A percentile compares a stretch with the other conserved stretches of the same genome.
Conservation (phyloP, 1,140 invertebrate genomes). For the Drosophila aff. region DNA sequence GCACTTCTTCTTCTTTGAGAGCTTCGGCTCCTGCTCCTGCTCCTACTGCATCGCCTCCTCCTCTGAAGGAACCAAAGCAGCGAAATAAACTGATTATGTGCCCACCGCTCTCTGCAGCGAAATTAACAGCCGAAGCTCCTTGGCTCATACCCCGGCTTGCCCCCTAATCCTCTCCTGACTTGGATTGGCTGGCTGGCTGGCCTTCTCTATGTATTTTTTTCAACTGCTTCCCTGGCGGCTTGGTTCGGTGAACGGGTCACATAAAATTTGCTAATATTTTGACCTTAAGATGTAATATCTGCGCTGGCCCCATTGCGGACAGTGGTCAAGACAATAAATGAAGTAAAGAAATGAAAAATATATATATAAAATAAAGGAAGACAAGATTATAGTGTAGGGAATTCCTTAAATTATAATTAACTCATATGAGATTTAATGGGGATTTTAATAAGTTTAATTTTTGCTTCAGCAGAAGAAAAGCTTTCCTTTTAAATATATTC, state of each 20-base stretch:
- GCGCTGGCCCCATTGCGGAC: conserved; percentile 51
- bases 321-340: conserved; percentile 23
- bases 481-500: too few relatives aligned
- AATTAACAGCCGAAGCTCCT: conserved; percentile 68
- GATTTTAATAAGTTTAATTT: too few relatives aligned
- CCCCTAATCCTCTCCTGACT: not conserved
- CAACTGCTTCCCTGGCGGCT: conserved; percentile 13
- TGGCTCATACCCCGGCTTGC: not conserved
- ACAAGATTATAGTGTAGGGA: not conserved
- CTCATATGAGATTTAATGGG: too few relatives aligned
- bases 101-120: conserved; percentile 54
- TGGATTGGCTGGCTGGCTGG: conserved; percentile 11
- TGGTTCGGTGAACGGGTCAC: conserved; percentile 55
- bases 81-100: conserved; percentile 82
- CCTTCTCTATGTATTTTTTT: conserved; percentile 34
- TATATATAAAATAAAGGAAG: too few relatives aligned
- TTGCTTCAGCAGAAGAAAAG: too few relatives aligned
- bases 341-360: not conserved
- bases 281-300: conserved; percentile 69
- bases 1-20: conserved; percentile 55
- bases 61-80: conserved; percentile 43
- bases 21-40: conserved; percentile 34
- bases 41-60: conserved; percentile 17
- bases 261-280: conserved; percentile 81
- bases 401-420: too few relatives aligned